These are phyloP conservation scores for Sycophila sp. DNA, from an alignment of 1,140 invertebrate species.

Conservation along the genomic window DNA sequence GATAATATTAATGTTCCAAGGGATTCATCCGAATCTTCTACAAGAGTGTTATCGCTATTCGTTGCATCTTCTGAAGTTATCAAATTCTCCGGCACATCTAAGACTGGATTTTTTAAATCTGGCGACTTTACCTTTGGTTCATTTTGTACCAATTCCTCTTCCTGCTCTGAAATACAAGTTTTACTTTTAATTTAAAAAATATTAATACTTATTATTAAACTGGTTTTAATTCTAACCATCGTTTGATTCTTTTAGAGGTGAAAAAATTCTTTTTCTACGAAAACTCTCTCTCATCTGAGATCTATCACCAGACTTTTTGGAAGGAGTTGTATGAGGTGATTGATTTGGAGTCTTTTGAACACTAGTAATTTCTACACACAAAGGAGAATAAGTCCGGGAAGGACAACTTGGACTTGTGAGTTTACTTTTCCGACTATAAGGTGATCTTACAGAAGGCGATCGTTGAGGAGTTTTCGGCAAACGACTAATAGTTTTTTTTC, in stretches of 20 bases:
- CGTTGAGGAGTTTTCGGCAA: constrained; percentile 27
- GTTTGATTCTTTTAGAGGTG: constrained; percentile 22
- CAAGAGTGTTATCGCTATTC: constrained; percentile 26
- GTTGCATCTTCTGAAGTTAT: constrained; percentile 1
- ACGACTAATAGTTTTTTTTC: neutral
- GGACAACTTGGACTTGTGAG: constrained; percentile 41
- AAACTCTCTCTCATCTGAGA: neutral
- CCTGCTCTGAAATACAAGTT: neutral
- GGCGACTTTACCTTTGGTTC: neutral
- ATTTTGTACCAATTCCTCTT: neutral
- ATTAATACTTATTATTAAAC: neutral
- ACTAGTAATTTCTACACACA: constrained; percentile 14
- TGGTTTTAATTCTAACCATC: neutral
- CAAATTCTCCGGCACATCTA: neutral
- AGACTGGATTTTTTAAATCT: neutral
- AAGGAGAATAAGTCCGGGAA: constrained; percentile 25
- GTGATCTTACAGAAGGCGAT: constrained; percentile 44
- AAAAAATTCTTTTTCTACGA: constrained; percentile 23
- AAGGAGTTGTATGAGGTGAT: neutral
- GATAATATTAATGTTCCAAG: neutral
- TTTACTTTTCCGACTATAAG: no score
- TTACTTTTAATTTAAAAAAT: neutral
- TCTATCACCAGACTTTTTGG: neutral
- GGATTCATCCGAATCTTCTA: constrained; percentile 36
- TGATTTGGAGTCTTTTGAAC: constrained; percentile 1